Conservation (phyloP, 2,113 vertebrate genomes). For the Callochromis pleurospilus region DNA sequence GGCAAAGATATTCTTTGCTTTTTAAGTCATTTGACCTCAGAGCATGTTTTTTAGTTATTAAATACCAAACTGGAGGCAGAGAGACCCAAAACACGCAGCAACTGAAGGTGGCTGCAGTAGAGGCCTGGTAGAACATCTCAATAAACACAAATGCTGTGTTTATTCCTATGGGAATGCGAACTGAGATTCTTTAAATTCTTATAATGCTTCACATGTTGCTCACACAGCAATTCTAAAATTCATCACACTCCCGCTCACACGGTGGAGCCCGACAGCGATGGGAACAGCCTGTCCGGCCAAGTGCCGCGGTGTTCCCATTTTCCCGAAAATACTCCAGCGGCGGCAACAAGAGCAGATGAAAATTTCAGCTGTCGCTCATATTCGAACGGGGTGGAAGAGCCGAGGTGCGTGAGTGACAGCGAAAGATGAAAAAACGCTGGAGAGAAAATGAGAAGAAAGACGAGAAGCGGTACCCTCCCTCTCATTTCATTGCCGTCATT, state of each 20-base stretch:
- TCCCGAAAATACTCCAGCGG: background rate
- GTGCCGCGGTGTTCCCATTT: background rate
- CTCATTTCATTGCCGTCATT: slow-evolving; percentile 7
- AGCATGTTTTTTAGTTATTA: background rate
- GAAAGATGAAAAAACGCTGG: background rate
- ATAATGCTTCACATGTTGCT: background rate
- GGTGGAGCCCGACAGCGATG: background rate
- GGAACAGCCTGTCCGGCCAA: background rate
- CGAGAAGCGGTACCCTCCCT: background rate
- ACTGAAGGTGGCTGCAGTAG: background rate
- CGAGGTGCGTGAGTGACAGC: background rate
- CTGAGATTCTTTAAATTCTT: background rate
- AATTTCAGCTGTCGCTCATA: background rate
- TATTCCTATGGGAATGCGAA: background rate
- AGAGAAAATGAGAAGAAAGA: background rate
- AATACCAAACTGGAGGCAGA: background rate
- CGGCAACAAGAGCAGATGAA: background rate
- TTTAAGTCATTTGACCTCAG: background rate
- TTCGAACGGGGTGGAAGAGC: background rate
- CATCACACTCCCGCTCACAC: background rate
- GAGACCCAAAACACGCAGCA: background rate
- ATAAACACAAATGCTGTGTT: background rate
- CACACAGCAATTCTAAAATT: background rate
- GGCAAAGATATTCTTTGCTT: background rate
- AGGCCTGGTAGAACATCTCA: background rate